Evolutionary conservation across 2,797 vertebrate genomes (phyloP).

Genomic region (Bradypodion ventrale): DNA sequence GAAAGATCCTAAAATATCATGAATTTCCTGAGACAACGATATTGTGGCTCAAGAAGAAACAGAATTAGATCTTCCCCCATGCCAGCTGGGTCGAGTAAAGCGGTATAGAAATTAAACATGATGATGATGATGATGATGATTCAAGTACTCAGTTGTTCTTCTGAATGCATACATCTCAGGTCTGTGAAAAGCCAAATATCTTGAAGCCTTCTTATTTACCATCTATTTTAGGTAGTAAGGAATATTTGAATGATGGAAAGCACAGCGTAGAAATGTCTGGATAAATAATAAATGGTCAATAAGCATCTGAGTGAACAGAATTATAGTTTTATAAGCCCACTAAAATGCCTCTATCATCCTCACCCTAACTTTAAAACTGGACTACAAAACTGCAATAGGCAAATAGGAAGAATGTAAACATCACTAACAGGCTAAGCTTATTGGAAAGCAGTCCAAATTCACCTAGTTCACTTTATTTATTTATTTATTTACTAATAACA

Average conservation of each 20-base stretch:
- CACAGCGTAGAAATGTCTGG: not conserved
- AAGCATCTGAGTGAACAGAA: not conserved
- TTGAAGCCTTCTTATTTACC: too few species aligned
- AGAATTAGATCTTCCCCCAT: not conserved
- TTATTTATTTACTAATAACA: constrained; percentile 30
- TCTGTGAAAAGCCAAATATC: too few species aligned
- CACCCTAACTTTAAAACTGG: not conserved
- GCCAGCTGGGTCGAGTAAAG: too few species aligned
- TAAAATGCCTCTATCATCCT: not conserved
- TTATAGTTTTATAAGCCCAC: not conserved
- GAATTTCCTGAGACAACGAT: not conserved
- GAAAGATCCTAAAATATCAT: not conserved
- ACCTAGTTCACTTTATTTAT: not conserved
- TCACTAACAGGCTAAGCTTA: constrained; percentile 33
- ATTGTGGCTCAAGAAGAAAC: not conserved
- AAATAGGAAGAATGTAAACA: not conserved
- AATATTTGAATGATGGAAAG: not conserved
- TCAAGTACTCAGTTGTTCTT: too few species aligned
- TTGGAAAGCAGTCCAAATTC: not conserved
- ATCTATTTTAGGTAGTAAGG: too few species aligned
- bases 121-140: too few species aligned
- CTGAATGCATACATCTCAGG: too few species aligned
- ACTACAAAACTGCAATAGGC: not conserved
- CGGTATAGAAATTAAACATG: too few species aligned
- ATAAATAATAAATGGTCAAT: not conserved